Evolutionary conservation across 2,888 invertebrate species (phyloP).

Genomic region (Meghimatium bilineatum): DNA sequence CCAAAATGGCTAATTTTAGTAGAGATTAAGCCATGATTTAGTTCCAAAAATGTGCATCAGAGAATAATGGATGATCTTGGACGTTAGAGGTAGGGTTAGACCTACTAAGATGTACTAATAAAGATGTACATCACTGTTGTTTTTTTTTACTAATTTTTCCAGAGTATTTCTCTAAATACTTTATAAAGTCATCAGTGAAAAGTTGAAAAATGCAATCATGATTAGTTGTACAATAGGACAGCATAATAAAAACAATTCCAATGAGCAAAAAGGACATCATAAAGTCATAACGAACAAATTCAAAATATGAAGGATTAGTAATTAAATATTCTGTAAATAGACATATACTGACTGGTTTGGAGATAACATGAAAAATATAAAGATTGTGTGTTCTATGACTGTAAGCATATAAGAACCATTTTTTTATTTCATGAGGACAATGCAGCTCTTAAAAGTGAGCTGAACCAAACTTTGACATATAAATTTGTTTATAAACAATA

Average conservation of each 20-base stretch:
- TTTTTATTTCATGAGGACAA: neutral
- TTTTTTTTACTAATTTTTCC: too few relatives aligned
- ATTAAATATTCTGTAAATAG: neutral
- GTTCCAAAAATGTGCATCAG: too few relatives aligned
- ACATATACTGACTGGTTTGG: neutral
- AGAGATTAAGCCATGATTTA: too few relatives aligned
- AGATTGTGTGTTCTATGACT: neutral
- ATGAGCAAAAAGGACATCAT: neutral
- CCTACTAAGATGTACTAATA: too few relatives aligned
- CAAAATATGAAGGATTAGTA: neutral
- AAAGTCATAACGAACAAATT: neutral
- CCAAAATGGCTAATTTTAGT: too few relatives aligned
- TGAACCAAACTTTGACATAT: neutral
- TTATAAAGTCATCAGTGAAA: too few relatives aligned
- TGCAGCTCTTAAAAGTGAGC: neutral
- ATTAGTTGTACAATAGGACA: neutral
- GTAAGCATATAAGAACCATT: neutral
- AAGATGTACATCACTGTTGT: too few relatives aligned
- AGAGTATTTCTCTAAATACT: too few relatives aligned
- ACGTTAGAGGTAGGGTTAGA: too few relatives aligned
- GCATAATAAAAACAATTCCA: neutral
- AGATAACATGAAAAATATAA: neutral
- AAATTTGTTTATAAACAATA: neutral
- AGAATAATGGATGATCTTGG: too few relatives aligned
- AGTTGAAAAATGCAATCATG: too few relatives aligned